Evolutionary conservation across 1,140 invertebrate genomes (phyloP).

Genomic region (Epicauta chinensis): DNA sequence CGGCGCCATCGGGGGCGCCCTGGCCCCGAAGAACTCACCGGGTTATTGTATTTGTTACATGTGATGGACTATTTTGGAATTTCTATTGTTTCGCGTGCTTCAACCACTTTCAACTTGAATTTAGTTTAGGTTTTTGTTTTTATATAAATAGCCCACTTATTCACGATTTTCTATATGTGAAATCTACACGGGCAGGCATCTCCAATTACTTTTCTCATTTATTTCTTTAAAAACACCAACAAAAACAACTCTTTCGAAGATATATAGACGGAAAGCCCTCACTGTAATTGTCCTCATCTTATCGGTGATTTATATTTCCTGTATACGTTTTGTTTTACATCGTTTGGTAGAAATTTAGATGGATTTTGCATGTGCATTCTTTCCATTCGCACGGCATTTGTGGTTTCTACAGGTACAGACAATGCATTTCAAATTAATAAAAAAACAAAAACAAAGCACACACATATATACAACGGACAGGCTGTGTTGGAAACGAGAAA

Average conservation of each 20-base stretch:
- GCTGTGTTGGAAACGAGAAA: slow-evolving; percentile 6
- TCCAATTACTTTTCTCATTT: no score
- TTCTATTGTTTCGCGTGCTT: slow-evolving; percentile 39
- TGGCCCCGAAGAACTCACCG: slow-evolving; percentile 22
- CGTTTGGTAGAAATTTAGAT: no score
- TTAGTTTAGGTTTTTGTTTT: slow-evolving; percentile 1
- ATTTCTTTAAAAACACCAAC: no score
- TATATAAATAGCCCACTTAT: neutral
- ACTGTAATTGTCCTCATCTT: no score
- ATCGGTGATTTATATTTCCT: no score
- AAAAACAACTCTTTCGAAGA: no score
- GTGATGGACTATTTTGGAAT: slow-evolving; percentile 38
- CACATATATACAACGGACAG: neutral
- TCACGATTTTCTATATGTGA: neutral
- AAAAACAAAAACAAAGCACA: neutral
- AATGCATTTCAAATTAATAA: neutral
- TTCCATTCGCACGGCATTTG: no score
- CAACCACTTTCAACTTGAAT: slow-evolving; percentile 9
- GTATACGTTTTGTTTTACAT: no score
- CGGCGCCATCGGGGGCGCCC: slow-evolving; percentile 40
- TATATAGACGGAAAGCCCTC: no score
- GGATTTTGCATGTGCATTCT: no score
- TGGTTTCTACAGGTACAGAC: no score
- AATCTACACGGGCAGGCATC: no score
- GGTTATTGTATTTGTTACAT: slow-evolving; percentile 33